A percentile compares a stretch with the other conserved stretches of the same genome.
These are phyloP conservation scores for Eristalinus aeneus DNA, from an alignment of 2,888 invertebrate species.

Conservation along the genomic window DNA sequence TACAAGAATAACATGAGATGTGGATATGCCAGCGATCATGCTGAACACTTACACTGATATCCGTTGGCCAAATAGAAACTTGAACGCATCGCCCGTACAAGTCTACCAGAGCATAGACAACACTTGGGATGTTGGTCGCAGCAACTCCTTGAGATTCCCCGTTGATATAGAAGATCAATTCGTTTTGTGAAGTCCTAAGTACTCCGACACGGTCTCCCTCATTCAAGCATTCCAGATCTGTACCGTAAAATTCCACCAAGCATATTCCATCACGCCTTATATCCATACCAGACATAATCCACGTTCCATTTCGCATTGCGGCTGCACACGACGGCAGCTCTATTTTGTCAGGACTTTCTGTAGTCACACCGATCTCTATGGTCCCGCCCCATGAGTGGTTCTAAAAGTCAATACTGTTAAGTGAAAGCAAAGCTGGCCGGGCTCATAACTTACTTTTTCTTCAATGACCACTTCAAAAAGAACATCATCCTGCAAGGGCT, in stretches of 20 bases:
- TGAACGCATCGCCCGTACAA: conserved; percentile 92
- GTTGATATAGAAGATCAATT: conserved; percentile 93
- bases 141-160: conserved; percentile 94
- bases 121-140: conserved; percentile 87
- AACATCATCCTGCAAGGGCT: conserved; percentile 89
- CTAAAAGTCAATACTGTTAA: conserved; percentile 79
- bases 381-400: conserved; percentile 90
- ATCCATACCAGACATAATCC: conserved; percentile 95
- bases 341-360: conserved; percentile 85
- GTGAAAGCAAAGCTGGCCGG: neutral
- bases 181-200: conserved; percentile 89
- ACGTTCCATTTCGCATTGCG: conserved; percentile 90
- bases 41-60: conserved; percentile 63
- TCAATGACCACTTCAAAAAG: conserved; percentile 94
- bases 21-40: neutral
- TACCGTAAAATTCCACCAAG: conserved; percentile 91
- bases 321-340: conserved; percentile 89
- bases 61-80: conserved; percentile 82
- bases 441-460: conserved; percentile 86
- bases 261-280: conserved; percentile 92
- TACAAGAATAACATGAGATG: conserved; percentile 34
- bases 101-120: conserved; percentile 89
- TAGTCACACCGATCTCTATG: conserved; percentile 88
- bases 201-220: conserved; percentile 93
- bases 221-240: conserved; percentile 89